Base-by-base conservation (phyloP, 2,113 vertebrate genomes). In the Epinephelus moara region DNA sequence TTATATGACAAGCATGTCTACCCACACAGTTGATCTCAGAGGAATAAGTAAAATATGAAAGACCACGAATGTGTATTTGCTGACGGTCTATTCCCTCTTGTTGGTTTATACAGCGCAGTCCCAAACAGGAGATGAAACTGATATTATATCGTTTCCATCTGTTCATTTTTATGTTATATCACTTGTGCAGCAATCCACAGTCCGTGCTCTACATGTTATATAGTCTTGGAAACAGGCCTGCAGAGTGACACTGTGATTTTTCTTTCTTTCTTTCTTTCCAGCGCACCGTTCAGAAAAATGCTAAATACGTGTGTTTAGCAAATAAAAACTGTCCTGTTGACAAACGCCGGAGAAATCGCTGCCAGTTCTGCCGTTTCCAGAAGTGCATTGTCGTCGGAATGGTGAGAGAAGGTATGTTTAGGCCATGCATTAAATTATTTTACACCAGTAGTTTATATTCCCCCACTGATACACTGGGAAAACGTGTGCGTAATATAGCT, bases 251-350 rank as follows among this genome's bases (percentile, higher is more conserved):
- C 30, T 19, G 19, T 72, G 45, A 37, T 50, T 74, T 71, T 21
- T 45, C 30, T 30, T 30, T n/a, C 30, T 42, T 70, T 83, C 81
- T 81, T 72, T 60, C 40, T 75, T 78, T 91, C 10, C 96, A 99
- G 98, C 97, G 98, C 93, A 99, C 98, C 5, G 98, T 99, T 85
- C 98, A 99, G 97, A 99, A 99, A 95, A 99, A 99, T 82, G 98
- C 98, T 63, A 99, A 99, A 95, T 99, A 99, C 76, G 97, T 99
- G 70, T 99, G 98, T 91, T 96, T 99, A 95, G 98, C 98, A 82
- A 99, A 99, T 95, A 99, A 99, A 96, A 97, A 98, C 94, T 99
- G 98, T 95, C 98, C 98, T 59, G 98, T 99, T 91, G 98, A 99
- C 94, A 99, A 99, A 91, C 96, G 98, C 86, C 96, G 97, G 69